These are phyloP conservation scores for Bactericera cockerelli DNA, from an alignment of 1,140 invertebrate species.

Conservation along the genomic window DNA sequence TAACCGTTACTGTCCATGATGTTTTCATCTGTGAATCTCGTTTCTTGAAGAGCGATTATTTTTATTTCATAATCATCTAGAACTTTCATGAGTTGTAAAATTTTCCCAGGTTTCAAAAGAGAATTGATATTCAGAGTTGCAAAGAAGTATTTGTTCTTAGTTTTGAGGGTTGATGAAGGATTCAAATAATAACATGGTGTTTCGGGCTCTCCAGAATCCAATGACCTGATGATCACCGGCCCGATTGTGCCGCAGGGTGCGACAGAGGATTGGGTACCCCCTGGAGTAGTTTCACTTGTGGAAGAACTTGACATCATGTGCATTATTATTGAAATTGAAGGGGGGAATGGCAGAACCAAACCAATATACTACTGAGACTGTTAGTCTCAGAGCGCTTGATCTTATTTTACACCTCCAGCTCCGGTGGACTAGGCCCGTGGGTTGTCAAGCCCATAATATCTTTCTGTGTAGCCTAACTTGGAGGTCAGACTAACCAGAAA, in stretches of 20 bases:
- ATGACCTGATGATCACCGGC: neutral
- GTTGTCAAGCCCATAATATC: neutral
- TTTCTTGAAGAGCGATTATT: no score
- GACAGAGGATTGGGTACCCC: neutral
- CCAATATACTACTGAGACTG: neutral
- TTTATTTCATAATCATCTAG: no score
- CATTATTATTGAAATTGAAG: neutral
- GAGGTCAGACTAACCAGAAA: neutral
- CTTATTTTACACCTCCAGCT: neutral
- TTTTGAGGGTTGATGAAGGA: no score
- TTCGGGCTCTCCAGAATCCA: neutral
- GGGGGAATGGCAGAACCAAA: neutral
- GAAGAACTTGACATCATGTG: neutral
- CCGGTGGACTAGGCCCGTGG: neutral
- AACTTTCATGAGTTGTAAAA: no score
- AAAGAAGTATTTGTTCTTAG: no score
- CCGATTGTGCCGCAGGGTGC: neutral
- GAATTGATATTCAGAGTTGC: no score
- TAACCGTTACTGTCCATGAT: no score
- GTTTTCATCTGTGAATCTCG: no score
- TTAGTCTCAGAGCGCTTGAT: neutral
- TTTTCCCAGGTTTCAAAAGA: no score
- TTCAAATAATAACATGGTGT: no score
- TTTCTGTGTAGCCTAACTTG: neutral
- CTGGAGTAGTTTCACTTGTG: neutral